A percentile compares a stretch with the other conserved stretches of the same genome.
Conservation (phyloP, 2,797 vertebrate species). For the Zalophus californianus region DNA sequence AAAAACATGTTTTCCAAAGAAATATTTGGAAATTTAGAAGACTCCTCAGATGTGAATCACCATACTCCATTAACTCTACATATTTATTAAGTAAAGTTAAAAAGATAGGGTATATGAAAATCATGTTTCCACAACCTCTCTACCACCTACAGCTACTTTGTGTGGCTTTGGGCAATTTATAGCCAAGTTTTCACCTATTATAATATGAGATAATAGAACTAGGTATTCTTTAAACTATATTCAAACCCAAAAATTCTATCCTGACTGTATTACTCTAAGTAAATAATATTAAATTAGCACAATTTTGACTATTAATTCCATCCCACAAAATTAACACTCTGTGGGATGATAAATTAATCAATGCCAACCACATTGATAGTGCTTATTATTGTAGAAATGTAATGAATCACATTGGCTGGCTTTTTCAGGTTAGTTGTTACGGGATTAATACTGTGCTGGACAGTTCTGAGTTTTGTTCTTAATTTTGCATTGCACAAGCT, state of each 20-base stretch:
- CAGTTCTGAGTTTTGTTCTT: slow-evolving; percentile 21
- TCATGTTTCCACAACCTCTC: background rate
- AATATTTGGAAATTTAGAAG: slow-evolving; percentile 4
- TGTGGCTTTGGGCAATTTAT: background rate
- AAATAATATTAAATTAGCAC: slow-evolving; percentile 43
- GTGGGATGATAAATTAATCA: background rate
- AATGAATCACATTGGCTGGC: background rate
- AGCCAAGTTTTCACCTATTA: background rate
- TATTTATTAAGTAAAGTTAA: background rate
- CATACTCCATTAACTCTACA: background rate
- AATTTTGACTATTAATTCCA: slow-evolving; percentile 26
- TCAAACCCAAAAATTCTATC: background rate
- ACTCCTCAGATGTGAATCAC: background rate
- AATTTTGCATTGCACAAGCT: background rate
- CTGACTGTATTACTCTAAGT: background rate
- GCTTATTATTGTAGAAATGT: background rate
- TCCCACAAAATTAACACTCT: background rate
- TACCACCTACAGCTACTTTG: background rate
- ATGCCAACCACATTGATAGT: background rate
- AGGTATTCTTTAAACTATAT: background rate
- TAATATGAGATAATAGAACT: background rate
- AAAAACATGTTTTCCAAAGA: slow-evolving; percentile 9
- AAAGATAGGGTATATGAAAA: background rate
- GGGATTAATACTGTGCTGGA: background rate
- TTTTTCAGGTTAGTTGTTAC: background rate